phyloP scores from a whole-genome alignment of 2,888 invertebrate genomes.

The Chouioia cunea region DNA sequence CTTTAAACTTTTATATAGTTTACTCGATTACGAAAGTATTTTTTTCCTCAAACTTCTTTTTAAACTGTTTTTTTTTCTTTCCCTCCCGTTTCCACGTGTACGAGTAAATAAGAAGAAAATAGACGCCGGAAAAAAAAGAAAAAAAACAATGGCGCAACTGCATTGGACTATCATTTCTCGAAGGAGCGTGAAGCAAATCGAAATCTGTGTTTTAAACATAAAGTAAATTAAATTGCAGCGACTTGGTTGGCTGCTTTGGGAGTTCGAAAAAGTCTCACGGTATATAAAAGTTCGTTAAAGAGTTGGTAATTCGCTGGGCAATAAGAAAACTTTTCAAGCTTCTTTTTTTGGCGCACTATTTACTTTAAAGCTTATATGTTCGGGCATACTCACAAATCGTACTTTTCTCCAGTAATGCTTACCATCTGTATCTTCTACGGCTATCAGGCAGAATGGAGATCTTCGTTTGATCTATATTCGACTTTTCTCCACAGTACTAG shows the following conservation, averaged over 20 bases:
- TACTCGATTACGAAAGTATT: too few relatives aligned
- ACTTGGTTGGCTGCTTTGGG: slow-evolving; percentile 12
- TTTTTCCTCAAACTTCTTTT: too few relatives aligned
- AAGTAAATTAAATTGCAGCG: slow-evolving; percentile 45
- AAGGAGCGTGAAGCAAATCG: slow-evolving; percentile 38
- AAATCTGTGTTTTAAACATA: slow-evolving; percentile 41
- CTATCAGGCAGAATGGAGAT: too few relatives aligned
- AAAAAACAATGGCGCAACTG: slow-evolving; percentile 28
- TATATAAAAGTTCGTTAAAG: slow-evolving; percentile 52
- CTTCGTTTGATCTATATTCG: too few relatives aligned
- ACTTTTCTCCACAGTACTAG: too few relatives aligned
- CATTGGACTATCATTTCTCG: slow-evolving; percentile 28
- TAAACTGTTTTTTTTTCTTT: background rate
- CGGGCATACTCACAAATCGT: too few relatives aligned
- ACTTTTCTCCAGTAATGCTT: too few relatives aligned
- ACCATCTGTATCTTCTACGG: too few relatives aligned
- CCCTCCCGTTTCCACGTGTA: slow-evolving; percentile 1
- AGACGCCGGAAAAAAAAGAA: slow-evolving; percentile 8
- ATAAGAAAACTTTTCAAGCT: slow-evolving; percentile 48
- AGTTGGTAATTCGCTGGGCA: slow-evolving; percentile 51
- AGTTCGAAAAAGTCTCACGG: slow-evolving; percentile 40
- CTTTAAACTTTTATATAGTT: too few relatives aligned
- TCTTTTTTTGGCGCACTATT: slow-evolving; percentile 28
- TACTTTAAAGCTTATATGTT: slow-evolving; percentile 3
- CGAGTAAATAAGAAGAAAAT: slow-evolving; percentile 1